A percentile compares a stretch with the other conserved stretches of the same genome.
Evolutionary conservation across 2,113 vertebrate genomes (phyloP).

Genomic region (Azemiops feae): DNA sequence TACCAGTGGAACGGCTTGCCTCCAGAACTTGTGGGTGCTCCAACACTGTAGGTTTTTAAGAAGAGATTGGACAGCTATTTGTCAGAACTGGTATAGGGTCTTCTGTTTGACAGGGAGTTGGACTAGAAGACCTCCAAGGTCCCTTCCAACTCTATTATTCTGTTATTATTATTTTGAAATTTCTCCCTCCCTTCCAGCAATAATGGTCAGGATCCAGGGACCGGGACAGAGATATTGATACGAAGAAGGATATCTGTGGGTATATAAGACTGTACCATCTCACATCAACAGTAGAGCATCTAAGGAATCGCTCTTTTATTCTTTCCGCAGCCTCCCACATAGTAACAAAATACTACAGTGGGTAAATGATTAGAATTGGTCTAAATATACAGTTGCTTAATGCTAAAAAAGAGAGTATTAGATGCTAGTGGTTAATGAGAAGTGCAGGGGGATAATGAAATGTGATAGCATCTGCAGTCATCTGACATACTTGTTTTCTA

Average conservation of each 20-base stretch:
- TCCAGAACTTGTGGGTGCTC: not conserved
- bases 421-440: not conserved
- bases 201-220: not conserved
- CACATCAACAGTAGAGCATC: not conserved
- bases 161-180: not conserved
- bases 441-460: not conserved
- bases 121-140: not conserved
- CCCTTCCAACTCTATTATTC: not conserved
- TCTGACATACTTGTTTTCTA: not conserved
- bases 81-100: not conserved
- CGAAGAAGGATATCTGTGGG: not conserved
- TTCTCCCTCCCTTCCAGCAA: not conserved
- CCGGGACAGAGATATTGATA: not conserved
- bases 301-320: not conserved
- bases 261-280: not conserved
- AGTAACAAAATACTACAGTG: not conserved
- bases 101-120: not conserved
- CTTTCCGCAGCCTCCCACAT: not conserved
- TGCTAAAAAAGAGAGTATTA: not conserved
- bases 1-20: not conserved
- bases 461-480: not conserved
- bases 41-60: not conserved
- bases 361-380: not conserved
- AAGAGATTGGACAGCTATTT: not conserved
- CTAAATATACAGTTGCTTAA: not conserved